Percentiles rank a stretch among this genome's conserved stretches.
Conservation (phyloP, 2,113 vertebrate genomes). For the Callopanchax toddi region DNA sequence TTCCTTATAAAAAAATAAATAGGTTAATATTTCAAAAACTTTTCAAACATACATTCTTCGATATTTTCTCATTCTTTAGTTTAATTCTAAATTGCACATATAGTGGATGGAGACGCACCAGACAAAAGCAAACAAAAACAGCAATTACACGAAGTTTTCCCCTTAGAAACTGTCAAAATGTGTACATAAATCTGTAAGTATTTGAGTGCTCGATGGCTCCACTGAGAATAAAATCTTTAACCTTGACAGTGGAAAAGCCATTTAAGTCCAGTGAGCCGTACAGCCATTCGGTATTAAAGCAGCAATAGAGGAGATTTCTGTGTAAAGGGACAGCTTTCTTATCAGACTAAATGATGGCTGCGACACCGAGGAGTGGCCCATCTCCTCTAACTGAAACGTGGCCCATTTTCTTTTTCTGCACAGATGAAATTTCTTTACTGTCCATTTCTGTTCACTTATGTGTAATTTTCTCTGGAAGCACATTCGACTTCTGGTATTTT, state of each 20-base stretch:
- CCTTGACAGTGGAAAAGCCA: conserved; percentile 29
- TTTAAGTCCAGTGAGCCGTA: conserved; percentile 26
- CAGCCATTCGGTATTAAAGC: conserved; percentile 17
- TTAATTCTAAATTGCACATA: background rate
- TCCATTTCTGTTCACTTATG: conserved; percentile 2
- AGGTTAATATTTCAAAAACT: too few relatives aligned
- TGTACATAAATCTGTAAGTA: background rate
- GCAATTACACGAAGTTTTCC: background rate
- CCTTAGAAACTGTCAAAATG: background rate
- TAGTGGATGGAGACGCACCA: background rate
- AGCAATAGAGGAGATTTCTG: conserved; percentile 24
- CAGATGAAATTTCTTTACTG: conserved; percentile 2
- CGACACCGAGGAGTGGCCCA: conserved; percentile 10
- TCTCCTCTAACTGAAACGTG: conserved; percentile 7
- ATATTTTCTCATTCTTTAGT: background rate
- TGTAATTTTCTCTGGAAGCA: conserved; percentile 15
- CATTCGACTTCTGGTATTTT: background rate
- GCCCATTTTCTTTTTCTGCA: conserved; percentile 14
- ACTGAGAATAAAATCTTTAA: conserved; percentile 29
- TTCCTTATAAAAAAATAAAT: too few relatives aligned
- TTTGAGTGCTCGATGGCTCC: conserved; percentile 1
- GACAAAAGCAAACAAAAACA: background rate
- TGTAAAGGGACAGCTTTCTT: conserved; percentile 25
- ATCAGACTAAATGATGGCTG: conserved; percentile 24
- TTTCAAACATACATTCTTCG: too few relatives aligned